Evolutionary conservation across 2,113 vertebrate species (phyloP).

Genomic region (Phainopepla nitens): DNA sequence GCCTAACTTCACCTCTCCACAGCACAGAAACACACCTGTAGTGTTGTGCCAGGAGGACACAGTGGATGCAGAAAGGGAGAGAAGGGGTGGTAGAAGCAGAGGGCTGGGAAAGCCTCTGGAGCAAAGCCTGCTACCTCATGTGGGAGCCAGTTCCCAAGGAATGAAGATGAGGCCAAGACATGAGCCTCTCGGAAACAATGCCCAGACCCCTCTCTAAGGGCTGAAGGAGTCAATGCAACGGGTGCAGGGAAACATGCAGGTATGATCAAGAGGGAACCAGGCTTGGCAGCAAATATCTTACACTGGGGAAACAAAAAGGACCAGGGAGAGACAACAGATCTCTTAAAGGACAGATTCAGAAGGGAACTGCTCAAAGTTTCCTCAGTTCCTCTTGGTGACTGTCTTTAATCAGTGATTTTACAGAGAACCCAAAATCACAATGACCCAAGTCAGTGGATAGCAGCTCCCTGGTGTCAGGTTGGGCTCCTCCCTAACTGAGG

Average conservation of each 20-base stretch:
- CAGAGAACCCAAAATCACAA: background rate
- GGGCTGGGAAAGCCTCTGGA: background rate
- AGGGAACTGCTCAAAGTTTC: background rate
- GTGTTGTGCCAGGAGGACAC: background rate
- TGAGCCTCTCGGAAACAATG: background rate
- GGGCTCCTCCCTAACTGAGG: background rate
- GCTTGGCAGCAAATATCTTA: background rate
- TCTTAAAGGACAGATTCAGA: background rate
- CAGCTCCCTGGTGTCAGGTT: background rate
- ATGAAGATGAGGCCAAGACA: background rate
- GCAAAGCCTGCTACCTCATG: background rate
- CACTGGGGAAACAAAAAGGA: background rate
- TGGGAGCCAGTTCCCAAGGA: background rate
- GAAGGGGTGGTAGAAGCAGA: background rate
- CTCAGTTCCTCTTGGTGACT: background rate
- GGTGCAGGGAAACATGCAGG: background rate
- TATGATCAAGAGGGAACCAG: background rate
- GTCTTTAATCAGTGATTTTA: background rate
- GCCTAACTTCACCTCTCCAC: constrained; percentile 70
- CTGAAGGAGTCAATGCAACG: background rate
- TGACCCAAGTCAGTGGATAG: background rate
- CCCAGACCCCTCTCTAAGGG: background rate
- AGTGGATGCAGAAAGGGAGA: background rate
- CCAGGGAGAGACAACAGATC: background rate
- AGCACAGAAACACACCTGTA: background rate